A percentile compares a stretch with the other conserved stretches of the same genome.
These are phyloP conservation scores for Limnothrissa miodon DNA, from an alignment of 2,113 vertebrate genomes.

Conservation along the genomic window DNA sequence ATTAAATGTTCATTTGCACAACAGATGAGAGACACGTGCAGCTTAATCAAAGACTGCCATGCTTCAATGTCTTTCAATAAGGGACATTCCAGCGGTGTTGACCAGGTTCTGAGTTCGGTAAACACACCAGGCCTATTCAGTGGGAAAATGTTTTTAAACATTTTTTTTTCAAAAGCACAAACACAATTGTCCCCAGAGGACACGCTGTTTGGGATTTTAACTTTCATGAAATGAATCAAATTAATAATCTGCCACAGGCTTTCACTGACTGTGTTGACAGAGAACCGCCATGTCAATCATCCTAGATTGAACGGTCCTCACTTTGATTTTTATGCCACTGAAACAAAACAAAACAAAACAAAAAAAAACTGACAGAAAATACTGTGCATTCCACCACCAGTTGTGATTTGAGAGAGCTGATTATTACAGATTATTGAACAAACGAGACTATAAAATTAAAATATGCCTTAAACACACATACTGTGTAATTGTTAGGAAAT, in stretches of 20 bases:
- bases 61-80: conserved; percentile 50
- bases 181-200: conserved; percentile 4
- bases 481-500: neutral
- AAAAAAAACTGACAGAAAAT: neutral
- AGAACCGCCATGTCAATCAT: conserved; percentile 6
- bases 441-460: neutral
- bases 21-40: conserved; percentile 62
- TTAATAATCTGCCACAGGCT: neutral
- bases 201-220: conserved; percentile 1
- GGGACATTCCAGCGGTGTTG: conserved; percentile 32
- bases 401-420: neutral
- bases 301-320: neutral
- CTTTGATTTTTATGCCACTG: neutral
- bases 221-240: neutral
- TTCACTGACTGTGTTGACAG: neutral
- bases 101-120: conserved; percentile 47
- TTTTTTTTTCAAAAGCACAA: conserved; percentile 16
- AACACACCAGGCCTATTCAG: neutral
- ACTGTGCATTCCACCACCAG: neutral
- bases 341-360: no score
- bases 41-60: conserved; percentile 61
- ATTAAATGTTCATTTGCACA: conserved; percentile 71
- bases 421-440: neutral
- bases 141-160: conserved; percentile 32
- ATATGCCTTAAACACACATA: neutral